Base-by-base conservation (phyloP, 2,888 invertebrate genomes). In the Brachyptera risi region DNA sequence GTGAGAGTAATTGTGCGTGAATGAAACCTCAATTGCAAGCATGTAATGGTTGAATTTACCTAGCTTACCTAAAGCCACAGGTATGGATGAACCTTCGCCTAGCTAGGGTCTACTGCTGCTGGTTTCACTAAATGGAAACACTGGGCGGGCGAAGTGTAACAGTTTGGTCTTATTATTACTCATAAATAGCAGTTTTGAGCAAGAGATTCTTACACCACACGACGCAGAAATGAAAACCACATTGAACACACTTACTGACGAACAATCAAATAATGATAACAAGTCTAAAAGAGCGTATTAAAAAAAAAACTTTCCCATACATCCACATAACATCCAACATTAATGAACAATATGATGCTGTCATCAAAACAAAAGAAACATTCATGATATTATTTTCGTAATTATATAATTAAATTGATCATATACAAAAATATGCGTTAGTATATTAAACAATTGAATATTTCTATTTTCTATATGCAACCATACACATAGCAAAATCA, bases 301-400 rank as follows among this genome's bases (percentile, higher is more conserved):
- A 56, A 49, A 59, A 56, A 59, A 49, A 21, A 19, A 62, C 60
- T 58, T 65, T 63, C 60, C 59, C 61, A 63, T 60, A 60, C 49
- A 61, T 60, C 38, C 57, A 70, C 70, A 79, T 78, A 80, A 79
- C 51, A n/a, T n/a, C 47, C 64, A 82, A 82, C 83, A 83, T 83
- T 83, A 81, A 81, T 82, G 81, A 80, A 82, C 80, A 78, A 81
- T 77, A 79, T 80, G 81, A 82, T 81, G 83, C 82, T 80, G 76
- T 68, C 77, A 71, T 80, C 82, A 67, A 66, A 64, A 56, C 50
- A 67, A 61, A 51, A 56, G 49, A 49, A 51, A 42, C 35, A 26
- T 62, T 64, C 38, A 57, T 54, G 35, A 17, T 51, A 37, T 51
- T 13, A 31, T 31, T 31, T 31, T 31, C 31, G 31, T n/a, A n/a